phyloP scores from a whole-genome alignment of 2,888 invertebrate genomes.

The Catonia carolina region DNA sequence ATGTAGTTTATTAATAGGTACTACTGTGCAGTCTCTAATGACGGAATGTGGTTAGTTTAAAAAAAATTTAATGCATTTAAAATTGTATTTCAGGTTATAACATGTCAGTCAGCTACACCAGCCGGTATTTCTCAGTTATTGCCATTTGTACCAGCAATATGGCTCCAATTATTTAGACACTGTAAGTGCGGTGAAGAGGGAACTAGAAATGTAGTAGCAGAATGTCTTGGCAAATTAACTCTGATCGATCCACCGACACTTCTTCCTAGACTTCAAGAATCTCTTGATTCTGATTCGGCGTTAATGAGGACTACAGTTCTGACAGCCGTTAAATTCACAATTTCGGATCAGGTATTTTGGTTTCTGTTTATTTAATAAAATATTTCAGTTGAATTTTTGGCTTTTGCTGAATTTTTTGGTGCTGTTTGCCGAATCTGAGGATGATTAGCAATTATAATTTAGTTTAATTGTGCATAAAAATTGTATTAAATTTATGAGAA shows the following conservation, averaged over 20 bases:
- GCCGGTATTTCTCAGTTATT: conserved; percentile 68
- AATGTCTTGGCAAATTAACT: conserved; percentile 94
- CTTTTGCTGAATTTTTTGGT: too few species aligned
- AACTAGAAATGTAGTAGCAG: conserved; percentile 96
- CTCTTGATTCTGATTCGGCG: conserved; percentile 70
- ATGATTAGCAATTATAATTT: too few species aligned
- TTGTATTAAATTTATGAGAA: too few species aligned
- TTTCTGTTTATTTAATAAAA: too few species aligned
- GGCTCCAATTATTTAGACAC: conserved; percentile 88
- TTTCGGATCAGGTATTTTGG: conserved; percentile 82
- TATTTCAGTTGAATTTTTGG: too few species aligned
- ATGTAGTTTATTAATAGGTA: too few species aligned
- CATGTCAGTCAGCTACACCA: conserved; percentile 68
- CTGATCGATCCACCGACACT: conserved; percentile 84
- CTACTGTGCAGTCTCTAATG: too few species aligned
- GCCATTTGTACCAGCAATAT: conserved; percentile 80
- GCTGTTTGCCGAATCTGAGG: too few species aligned
- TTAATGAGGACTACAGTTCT: conserved; percentile 93
- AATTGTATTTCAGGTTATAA: conserved; percentile 59
- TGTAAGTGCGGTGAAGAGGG: conserved; percentile 98
- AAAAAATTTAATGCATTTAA: too few species aligned
- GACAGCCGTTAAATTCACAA: conserved; percentile 97
- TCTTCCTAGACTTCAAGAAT: conserved; percentile 79
- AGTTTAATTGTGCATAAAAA: too few species aligned
- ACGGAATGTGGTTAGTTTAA: too few species aligned